Evolutionary conservation across 2,797 vertebrate genomes (phyloP).

Genomic region (Rhinichthys osculus): DNA sequence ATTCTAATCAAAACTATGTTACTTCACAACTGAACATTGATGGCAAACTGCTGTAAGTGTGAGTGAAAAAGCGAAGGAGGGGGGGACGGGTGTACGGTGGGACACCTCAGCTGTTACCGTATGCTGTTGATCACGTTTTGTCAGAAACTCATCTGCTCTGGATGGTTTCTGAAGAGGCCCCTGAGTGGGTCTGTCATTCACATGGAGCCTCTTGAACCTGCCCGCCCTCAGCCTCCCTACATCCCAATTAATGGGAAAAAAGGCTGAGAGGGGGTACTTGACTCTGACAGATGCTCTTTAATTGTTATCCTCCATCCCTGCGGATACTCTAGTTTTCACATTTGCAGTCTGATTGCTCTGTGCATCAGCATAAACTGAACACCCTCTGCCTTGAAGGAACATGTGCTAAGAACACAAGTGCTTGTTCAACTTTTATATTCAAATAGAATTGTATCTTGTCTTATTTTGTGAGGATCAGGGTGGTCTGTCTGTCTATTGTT

Average conservation of each 20-base stretch:
- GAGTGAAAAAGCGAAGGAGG: slow-evolving; percentile 45
- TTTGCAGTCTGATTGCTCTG: slow-evolving; percentile 74
- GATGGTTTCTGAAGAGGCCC: slow-evolving; percentile 68
- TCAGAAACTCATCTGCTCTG: slow-evolving; percentile 79
- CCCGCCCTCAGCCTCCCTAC: slow-evolving; percentile 80
- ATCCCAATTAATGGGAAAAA: slow-evolving; percentile 84
- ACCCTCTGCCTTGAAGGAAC: slow-evolving; percentile 18
- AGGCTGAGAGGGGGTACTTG: slow-evolving; percentile 81
- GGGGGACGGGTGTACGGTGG: neutral
- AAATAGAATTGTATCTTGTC: neutral
- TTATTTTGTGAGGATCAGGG: neutral
- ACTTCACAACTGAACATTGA: slow-evolving; percentile 43
- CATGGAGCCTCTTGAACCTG: slow-evolving; percentile 82
- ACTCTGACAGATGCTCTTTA: slow-evolving; percentile 80
- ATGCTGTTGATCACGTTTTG: slow-evolving; percentile 81
- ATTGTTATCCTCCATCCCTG: slow-evolving; percentile 82
- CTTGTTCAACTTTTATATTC: slow-evolving; percentile 14
- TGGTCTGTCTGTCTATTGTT: neutral
- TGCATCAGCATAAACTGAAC: slow-evolving; percentile 49
- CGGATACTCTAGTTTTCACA: slow-evolving; percentile 74
- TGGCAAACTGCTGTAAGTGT: slow-evolving; percentile 49
- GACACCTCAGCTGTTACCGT: slow-evolving; percentile 72
- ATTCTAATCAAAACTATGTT: slow-evolving; percentile 15
- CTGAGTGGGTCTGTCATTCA: slow-evolving; percentile 77
- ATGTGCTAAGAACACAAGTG: neutral